Percentiles rank a stretch among this genome's conserved stretches.
phyloP scores from a whole-genome alignment of 2,888 invertebrate species.

The Lepidocyrtoides sp. region DNA sequence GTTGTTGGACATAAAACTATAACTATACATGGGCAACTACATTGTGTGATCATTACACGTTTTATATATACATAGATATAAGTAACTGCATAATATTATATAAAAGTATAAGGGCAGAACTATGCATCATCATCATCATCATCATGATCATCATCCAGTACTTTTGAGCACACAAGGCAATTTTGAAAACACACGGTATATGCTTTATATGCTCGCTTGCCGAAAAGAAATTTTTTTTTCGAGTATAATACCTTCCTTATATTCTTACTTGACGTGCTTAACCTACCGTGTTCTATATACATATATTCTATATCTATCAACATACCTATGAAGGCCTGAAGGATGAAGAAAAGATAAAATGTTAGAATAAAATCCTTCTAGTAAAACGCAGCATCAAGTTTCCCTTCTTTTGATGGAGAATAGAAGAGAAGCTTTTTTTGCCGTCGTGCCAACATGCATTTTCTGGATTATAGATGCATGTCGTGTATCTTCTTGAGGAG shows the following conservation, averaged over 20 bases:
- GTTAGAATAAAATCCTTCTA: constrained; percentile 46
- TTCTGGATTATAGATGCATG: constrained; percentile 80
- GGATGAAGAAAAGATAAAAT: constrained; percentile 32
- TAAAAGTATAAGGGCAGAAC: neutral
- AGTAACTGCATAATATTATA: too few relatives aligned
- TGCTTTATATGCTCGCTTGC: constrained; percentile 2
- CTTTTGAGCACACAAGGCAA: neutral
- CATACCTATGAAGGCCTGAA: constrained; percentile 24
- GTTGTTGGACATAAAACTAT: constrained; percentile 18
- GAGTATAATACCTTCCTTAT: constrained; percentile 9
- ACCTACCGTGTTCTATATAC: neutral
- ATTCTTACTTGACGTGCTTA: neutral
- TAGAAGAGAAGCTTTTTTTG: constrained; percentile 57
- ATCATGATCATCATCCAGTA: neutral
- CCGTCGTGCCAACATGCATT: constrained; percentile 69
- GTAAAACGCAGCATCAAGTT: constrained; percentile 66
- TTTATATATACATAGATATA: constrained; percentile 25
- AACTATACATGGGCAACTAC: neutral
- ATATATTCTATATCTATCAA: neutral
- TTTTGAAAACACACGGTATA: neutral
- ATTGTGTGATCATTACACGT: too few relatives aligned
- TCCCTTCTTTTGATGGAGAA: constrained; percentile 17
- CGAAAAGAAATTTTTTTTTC: constrained; percentile 17
- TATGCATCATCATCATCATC: too few relatives aligned
- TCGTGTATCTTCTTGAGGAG: constrained; percentile 73